Percentiles rank a stretch among this genome's conserved stretches.
phyloP scores from a whole-genome alignment of 2,888 invertebrate species.

The Epinotia bilunana region DNA sequence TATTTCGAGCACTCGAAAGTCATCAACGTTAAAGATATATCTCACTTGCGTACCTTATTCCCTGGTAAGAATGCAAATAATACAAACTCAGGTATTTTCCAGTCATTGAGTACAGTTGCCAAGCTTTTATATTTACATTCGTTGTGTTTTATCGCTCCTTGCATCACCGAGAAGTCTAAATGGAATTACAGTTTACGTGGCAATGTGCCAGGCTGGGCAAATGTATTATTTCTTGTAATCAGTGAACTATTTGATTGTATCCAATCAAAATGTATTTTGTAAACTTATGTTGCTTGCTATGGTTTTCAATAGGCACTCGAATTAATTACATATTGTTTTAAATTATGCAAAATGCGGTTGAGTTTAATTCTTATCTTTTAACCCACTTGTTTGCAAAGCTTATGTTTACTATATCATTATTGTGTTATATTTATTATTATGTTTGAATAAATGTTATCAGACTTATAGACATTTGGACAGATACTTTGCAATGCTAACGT shows the following conservation, averaged over 20 bases:
- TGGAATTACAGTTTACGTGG: neutral
- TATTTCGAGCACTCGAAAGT: no score
- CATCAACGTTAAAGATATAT: no score
- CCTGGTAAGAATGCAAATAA: no score
- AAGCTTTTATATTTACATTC: neutral
- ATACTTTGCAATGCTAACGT: neutral
- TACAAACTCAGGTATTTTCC: no score
- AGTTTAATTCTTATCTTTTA: neutral
- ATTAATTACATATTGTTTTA: neutral
- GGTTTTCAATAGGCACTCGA: neutral
- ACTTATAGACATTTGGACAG: neutral
- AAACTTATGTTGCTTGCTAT: neutral
- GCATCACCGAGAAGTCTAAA: neutral
- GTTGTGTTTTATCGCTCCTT: neutral
- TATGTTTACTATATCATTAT: neutral
- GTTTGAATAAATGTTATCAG: no score
- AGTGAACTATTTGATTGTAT: neutral
- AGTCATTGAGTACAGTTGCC: neutral
- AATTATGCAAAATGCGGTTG: neutral
- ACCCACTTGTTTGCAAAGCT: neutral
- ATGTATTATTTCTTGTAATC: constrained; percentile 1
- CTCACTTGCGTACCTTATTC: no score
- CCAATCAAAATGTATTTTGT: neutral
- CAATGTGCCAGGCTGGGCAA: neutral
- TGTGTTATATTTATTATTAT: neutral